Evolutionary conservation across 2,797 vertebrate genomes (phyloP).

Genomic region (Spheniscus humboldti): DNA sequence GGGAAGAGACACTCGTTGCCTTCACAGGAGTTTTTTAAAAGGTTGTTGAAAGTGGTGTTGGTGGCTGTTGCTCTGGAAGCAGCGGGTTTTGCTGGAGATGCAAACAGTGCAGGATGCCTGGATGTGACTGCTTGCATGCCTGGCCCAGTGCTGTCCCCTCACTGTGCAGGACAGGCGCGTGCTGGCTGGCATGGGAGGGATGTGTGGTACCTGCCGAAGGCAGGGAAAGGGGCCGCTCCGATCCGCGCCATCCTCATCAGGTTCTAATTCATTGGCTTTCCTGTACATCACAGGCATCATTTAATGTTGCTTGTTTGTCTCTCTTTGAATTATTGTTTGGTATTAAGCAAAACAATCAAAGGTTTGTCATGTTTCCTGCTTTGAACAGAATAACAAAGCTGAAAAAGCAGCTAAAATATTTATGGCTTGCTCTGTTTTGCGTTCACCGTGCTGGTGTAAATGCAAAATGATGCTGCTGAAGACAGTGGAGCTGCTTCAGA

Average conservation of each 20-base stretch:
- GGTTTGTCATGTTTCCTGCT: constrained; percentile 70
- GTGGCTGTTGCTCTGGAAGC: background rate
- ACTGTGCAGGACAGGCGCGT: rapidly evolving
- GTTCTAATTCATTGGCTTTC: constrained; percentile 13
- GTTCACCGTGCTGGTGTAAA: constrained; percentile 28
- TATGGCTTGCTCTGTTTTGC: constrained; percentile 49
- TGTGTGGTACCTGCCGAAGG: rapidly evolving
- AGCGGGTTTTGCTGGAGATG: background rate
- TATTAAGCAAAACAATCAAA: constrained; percentile 72
- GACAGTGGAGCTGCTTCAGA: constrained; percentile 2
- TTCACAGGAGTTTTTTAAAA: background rate
- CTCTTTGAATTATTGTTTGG: constrained; percentile 69
- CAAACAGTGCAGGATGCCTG: rapidly evolving
- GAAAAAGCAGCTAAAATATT: constrained; percentile 67
- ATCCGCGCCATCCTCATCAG: background rate
- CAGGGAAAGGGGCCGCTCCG: background rate
- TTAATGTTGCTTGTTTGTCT: constrained; percentile 65
- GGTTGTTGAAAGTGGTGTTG: background rate
- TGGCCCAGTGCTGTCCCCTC: background rate
- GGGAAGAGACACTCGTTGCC: background rate
- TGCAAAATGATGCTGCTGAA: constrained; percentile 9
- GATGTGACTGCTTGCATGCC: rapidly evolving
- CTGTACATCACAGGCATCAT: constrained; percentile 49
- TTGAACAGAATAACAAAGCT: constrained; percentile 64
- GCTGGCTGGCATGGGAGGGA: rapidly evolving